Evolutionary conservation across 2,888 invertebrate genomes (phyloP).

Genomic region (Spatulosminthurus flaviceps): DNA sequence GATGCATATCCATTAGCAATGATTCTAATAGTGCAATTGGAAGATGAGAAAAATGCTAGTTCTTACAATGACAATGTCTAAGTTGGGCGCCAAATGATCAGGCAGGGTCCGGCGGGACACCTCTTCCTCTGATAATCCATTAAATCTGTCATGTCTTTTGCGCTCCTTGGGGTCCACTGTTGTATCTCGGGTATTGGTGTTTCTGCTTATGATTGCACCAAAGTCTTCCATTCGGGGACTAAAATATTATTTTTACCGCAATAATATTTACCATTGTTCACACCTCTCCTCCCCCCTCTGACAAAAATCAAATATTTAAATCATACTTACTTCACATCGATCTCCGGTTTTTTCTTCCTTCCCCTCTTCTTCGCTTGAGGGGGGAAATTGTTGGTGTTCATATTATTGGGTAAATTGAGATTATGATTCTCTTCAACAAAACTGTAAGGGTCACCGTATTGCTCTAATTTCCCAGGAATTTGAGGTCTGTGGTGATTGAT

Average conservation of each 20-base stretch:
- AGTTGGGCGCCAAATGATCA: constrained; percentile 90
- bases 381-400: constrained; percentile 66
- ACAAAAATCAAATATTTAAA: no score
- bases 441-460: constrained; percentile 79
- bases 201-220: constrained; percentile 42
- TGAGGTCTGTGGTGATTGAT: constrained; percentile 49
- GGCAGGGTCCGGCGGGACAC: constrained; percentile 92
- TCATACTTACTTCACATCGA: constrained; percentile 37
- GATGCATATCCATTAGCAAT: no score
- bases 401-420: constrained; percentile 49
- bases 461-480: constrained; percentile 55
- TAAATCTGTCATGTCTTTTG: constrained; percentile 93
- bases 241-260: no score
- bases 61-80: constrained; percentile 99
- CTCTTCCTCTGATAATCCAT: constrained; percentile 97
- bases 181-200: constrained; percentile 45
- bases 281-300: no score
- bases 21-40: neutral
- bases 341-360: constrained; percentile 79
- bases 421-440: constrained; percentile 71
- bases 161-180: constrained; percentile 75
- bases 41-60: constrained; percentile 55
- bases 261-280: no score
- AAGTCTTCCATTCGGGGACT: constrained; percentile 54
- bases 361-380: constrained; percentile 81